Evolutionary conservation across 2,113 vertebrate genomes (phyloP).

Genomic region (Numenius arquata): DNA sequence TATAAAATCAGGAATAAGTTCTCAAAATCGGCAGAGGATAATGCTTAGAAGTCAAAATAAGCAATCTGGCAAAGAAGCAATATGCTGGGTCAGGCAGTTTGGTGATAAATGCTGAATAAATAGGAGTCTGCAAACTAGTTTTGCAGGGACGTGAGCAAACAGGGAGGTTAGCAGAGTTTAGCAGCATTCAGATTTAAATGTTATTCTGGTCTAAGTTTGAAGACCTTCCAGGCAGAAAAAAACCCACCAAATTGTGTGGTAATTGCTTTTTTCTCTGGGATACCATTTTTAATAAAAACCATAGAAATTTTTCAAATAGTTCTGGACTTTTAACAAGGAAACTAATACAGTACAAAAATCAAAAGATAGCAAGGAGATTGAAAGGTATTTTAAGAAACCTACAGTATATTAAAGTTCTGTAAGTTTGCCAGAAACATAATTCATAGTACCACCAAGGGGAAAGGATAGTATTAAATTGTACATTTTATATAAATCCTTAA

Average conservation of each 20-base stretch:
- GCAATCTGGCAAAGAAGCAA: not conserved
- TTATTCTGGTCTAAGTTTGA: not conserved
- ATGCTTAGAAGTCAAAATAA: not conserved
- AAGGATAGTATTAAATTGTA: not conserved
- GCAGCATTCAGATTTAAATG: not conserved
- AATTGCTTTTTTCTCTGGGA: not conserved
- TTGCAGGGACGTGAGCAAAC: not conserved
- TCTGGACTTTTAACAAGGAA: not conserved
- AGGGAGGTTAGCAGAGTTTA: not conserved
- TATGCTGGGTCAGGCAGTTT: not conserved
- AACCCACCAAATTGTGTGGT: accelerated
- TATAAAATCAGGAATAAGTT: not conserved
- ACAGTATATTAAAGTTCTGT: not conserved
- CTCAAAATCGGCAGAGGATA: not conserved
- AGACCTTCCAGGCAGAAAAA: not conserved
- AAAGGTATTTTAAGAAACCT: not conserved
- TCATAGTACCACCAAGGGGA: not conserved
- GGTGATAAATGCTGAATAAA: not conserved
- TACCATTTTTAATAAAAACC: not conserved
- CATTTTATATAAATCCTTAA: slow-evolving; percentile 4
- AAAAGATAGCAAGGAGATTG: not conserved
- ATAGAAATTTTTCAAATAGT: not conserved
- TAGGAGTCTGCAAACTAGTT: not conserved
- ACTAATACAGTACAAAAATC: not conserved
- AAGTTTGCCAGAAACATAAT: not conserved